Evolutionary conservation across 64 coral and sea anemone genomes (phyloP), one percentile per base, ranked within the genome.

Genomic region (Actinia tenebrosa): DNA sequence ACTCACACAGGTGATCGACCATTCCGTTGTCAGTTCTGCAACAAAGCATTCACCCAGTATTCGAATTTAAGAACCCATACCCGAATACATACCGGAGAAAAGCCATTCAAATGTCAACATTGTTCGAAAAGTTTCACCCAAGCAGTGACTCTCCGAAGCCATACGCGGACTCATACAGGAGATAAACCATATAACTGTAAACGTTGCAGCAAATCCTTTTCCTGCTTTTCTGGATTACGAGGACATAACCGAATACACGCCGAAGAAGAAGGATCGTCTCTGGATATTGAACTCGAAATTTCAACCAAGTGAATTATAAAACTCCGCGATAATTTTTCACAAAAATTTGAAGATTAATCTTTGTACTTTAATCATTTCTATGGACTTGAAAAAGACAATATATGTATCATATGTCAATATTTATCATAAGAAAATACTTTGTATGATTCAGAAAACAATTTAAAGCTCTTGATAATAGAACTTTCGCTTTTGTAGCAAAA

Each of bases 61-160:
- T 99, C 97, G 10, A 99, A 99, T 56, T 86, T 99, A 18, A 92
- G 97, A 86, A 99, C 97, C 45, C 97, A 99, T 86, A 99, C 93
- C 3, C 86, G 97, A 71, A 99, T 99, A 83, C 97, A 99, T 71
- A 99, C 97, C 10, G 97, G 97, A 10, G 97, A 99, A 83, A 95
- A 94, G 46, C 97, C 97, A 58, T 99, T 95, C 61, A 89, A 92
- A 22, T 99, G 97, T 44, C 93, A 92, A 37, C 97, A 99, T 37
- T 99, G 97, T 55, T 92, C 88, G 79, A 99, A 99, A 59, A 99
- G 97, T 80, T 99, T 99, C 60, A 99, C 97, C 1, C 97, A 99
- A 71, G 97, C 97, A 52, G 97, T 99, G 26, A 99, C 97, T 46
- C 83, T 99, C 15, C 72, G 97, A 61, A 99, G 97, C 84, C 97